Base-by-base conservation (phyloP, 2,113 vertebrate genomes). In the Spizaetus ornatus region DNA sequence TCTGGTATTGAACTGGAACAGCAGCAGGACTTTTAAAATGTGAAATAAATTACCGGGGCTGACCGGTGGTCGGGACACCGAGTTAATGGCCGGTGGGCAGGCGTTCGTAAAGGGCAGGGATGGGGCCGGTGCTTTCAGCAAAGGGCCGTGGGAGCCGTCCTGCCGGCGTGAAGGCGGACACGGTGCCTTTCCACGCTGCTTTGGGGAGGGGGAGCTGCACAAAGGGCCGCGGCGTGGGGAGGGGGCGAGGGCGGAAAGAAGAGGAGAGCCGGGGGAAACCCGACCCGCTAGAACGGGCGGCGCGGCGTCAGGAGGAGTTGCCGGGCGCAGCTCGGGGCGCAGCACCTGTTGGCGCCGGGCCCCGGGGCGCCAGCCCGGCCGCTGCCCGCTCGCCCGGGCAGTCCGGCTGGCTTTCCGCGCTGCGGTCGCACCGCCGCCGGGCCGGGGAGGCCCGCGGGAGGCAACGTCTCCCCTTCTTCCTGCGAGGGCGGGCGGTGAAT, bases 261-360 rank as follows among this genome's bases (percentile, higher is more conserved):
- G 21, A 3, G 11, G 34, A 45, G 8, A 45, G 43, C 43, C 45
- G 32, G 5, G 0, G 0, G 7, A 6, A 32, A 7, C 5, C 43
- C 43, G 22, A n/a, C 9, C 7, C 7, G 61, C 50, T 22, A 12
- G 72, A 40, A 7, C 4, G 3, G 45, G 25, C 8, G 22, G 71
- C 32, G 62, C 56, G 12, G 62, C n/a, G 10, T 3, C 3, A 13
- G 58, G 53, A 34, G 89, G 59, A 86, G 90, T 70, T 62, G 66
- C 4, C n/a, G 20, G 62, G 50, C 9, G 59, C 73, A 2, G 42
- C 18, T 52, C 29, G 47, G n/a, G 81, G 81, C 26, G n/a, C 43
- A 20, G 59, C 87, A 89, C 94, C 94, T 86, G 96, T 95, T 83
- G 47, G 99, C 98, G n/a, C 98, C 99, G 98, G 98, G 99, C 98